Evolutionary conservation across 2,888 invertebrate genomes (phyloP), one percentile per base, ranked within the genome.

Genomic region (Diarsia brunnea): DNA sequence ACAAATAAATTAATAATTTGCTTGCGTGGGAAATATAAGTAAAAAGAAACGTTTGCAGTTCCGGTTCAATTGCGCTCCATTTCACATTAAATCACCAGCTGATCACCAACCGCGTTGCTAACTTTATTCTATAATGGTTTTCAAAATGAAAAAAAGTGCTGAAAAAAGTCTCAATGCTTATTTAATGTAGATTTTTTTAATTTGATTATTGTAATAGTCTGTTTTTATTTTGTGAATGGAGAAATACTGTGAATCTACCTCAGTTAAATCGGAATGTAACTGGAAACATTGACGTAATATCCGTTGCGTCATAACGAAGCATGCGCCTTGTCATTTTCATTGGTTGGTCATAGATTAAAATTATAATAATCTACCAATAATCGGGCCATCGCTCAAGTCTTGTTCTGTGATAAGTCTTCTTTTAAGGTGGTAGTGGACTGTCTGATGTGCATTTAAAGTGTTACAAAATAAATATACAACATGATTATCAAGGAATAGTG

Each of bases 401-500:
- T 93, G 94, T 94, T 95, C 95, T 95, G 95, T 96, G 95, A 94
- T 95, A 96, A 95, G 93, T 94, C 91, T 93, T 87, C 92, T 90
- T 94, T 90, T 92, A 92, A 91, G 89, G 94, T 95, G 94, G 91
- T 94, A 94, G 96, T 97, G 97, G 94, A 96, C 95, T 95, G 95
- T 97, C 96, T 96, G 92, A 95, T 96, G 96, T 96, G 95, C 95
- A 93, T 95, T 90, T 95, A 95, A 83, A 94, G 95, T 95, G 94
- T 93, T 92, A 90, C 89, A 92, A 92, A 91, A 91, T 93, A 93
- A 93, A 91, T 92, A 93, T 89, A 93, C 96, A 97, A 94, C 93
- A 97, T 97, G 97, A 97, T 97, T 95, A 97, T 97, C 95, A 97
- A 97, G 97, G 97, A 97, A 97, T 97, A 96, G 97, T 97, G 94